Evolutionary conservation across 2,888 invertebrate genomes (phyloP).

Genomic region (Hydriomena furcata): DNA sequence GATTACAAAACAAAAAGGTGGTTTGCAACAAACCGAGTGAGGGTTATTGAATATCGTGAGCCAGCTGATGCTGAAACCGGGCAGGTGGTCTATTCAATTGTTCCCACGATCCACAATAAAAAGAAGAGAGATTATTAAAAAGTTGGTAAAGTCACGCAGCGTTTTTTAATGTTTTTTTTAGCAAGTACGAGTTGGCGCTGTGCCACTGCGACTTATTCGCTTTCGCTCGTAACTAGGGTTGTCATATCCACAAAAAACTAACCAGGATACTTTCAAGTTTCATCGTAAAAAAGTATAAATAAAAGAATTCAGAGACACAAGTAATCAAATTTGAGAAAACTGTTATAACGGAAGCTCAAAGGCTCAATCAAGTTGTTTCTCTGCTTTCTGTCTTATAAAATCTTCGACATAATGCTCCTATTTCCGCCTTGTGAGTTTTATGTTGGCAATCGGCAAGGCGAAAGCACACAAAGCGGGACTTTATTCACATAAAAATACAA

Average conservation of each 20-base stretch:
- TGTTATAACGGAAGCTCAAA: constrained; percentile 22
- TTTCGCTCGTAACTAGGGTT: constrained; percentile 25
- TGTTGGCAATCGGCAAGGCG: constrained; percentile 22
- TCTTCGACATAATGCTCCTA: constrained; percentile 16
- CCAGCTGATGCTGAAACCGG: constrained; percentile 20
- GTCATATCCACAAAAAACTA: constrained; percentile 20
- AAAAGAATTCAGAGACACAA: constrained; percentile 16
- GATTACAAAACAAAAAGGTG: no score
- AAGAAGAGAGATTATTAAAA: constrained; percentile 20
- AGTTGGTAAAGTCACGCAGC: constrained; percentile 24
- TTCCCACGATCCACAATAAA: constrained; percentile 20
- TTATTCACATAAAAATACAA: constrained; percentile 20
- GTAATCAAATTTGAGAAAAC: constrained; percentile 16
- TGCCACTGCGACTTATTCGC: constrained; percentile 27
- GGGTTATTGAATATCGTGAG: constrained; percentile 1
- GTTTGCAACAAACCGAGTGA: not conserved
- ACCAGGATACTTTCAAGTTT: constrained; percentile 16
- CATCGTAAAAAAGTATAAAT: constrained; percentile 16
- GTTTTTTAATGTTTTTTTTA: constrained; percentile 27
- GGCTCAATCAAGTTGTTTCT: constrained; percentile 22
- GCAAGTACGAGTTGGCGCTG: constrained; percentile 24
- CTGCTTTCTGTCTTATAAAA: constrained; percentile 14
- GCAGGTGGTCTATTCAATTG: constrained; percentile 25
- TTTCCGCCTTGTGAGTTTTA: constrained; percentile 26
- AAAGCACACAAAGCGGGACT: constrained; percentile 8